Conservation (phyloP, 2,888 invertebrate species). For the Lithodes maja region DNA sequence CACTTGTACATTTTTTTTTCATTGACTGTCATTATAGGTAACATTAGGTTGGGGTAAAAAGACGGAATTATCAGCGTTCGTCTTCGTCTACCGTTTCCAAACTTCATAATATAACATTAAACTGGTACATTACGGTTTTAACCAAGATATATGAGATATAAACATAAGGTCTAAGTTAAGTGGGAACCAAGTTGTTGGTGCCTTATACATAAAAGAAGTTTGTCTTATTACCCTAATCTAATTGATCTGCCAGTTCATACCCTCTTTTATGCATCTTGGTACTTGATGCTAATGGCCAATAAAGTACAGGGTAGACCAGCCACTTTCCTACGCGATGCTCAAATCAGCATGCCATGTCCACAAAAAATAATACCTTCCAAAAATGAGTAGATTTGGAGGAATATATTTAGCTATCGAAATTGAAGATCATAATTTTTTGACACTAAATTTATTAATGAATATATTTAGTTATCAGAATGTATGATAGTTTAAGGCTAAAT, state of each 20-base stretch:
- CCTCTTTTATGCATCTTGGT: slow-evolving; percentile 45
- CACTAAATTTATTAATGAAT: no score
- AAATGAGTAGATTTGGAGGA: no score
- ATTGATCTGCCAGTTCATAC: slow-evolving; percentile 16
- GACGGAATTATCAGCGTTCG: slow-evolving; percentile 19
- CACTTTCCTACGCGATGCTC: no score
- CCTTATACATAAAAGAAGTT: slow-evolving; percentile 12
- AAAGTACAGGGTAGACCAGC: not conserved
- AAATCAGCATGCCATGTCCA: no score
- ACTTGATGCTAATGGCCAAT: slow-evolving; percentile 59
- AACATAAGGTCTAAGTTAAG: not conserved
- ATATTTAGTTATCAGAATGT: no score
- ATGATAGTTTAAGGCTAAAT: no score
- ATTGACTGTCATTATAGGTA: slow-evolving; percentile 42
- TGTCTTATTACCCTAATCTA: slow-evolving; percentile 27
- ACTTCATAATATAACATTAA: not conserved
- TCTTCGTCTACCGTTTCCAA: not conserved
- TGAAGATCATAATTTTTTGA: no score
- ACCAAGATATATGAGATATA: not conserved
- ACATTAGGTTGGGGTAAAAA: slow-evolving; percentile 52
- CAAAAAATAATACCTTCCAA: no score
- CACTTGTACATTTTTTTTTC: slow-evolving; percentile 54
- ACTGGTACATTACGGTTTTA: not conserved
- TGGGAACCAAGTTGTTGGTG: not conserved
- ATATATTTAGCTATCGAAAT: no score